Percentiles rank a stretch among this genome's conserved stretches.
phyloP scores from a whole-genome alignment of 2,113 vertebrate genomes.

The Clarias macrocephalus region DNA sequence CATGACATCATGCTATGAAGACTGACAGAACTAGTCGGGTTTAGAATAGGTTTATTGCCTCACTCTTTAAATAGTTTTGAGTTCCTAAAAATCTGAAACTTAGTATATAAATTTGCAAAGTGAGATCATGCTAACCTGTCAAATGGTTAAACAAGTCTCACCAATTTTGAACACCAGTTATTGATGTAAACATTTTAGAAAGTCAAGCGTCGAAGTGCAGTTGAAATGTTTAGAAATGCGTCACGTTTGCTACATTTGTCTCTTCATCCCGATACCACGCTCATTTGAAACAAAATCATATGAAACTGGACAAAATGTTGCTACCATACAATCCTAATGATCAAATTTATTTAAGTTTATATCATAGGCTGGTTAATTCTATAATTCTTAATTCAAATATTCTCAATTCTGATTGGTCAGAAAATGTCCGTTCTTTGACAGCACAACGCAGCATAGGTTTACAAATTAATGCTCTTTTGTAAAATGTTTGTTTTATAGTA shows the following conservation, averaged over 20 bases:
- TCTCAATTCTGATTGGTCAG: neutral
- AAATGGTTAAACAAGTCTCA: conserved; percentile 27
- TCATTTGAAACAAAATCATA: conserved; percentile 27
- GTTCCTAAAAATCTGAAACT: neutral
- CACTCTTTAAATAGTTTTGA: neutral
- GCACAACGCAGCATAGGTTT: neutral
- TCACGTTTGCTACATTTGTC: conserved; percentile 51
- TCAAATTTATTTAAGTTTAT: neutral
- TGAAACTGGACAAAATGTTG: neutral
- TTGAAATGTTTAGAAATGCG: conserved; percentile 51
- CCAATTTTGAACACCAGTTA: conserved; percentile 23
- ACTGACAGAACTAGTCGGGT: conserved; percentile 49
- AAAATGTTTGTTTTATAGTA: neutral
- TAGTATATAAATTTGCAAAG: neutral
- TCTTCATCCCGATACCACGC: conserved; percentile 18
- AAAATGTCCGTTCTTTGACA: neutral
- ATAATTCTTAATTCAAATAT: neutral
- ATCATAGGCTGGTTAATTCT: neutral
- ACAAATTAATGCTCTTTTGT: neutral
- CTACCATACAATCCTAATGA: neutral
- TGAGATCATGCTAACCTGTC: neutral
- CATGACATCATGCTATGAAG: conserved; percentile 57
- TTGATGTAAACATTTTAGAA: conserved; percentile 58
- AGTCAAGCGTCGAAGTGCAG: conserved; percentile 54
- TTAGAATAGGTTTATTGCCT: conserved; percentile 30